Evolutionary conservation across 2,888 invertebrate species (phyloP), one percentile per base, ranked within the genome.

Genomic region (Hylaea fasciaria): DNA sequence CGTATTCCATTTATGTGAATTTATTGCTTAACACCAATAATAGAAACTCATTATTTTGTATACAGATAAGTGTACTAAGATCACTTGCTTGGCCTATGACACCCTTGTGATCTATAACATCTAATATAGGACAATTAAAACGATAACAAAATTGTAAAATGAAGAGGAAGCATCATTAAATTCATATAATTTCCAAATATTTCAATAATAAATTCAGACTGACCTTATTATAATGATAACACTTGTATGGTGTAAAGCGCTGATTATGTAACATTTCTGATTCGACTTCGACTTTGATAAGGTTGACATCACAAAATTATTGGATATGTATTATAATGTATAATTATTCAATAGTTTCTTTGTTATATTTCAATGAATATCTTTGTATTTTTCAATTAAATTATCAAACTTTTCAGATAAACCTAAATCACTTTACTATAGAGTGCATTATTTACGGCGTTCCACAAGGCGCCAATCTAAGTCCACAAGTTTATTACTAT

Each of bases 41-140:
- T 45, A 59, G 58, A 2, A 35, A 62, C 58, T 58, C 57, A 57
- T 56, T 59, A 57, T 66, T 65, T 48, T 60, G 58, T 65, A 63
- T 64, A 65, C 65, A 63, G 45, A 47, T 52, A n/a, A n/a, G n/a
- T n/a, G n/a, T n/a, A 51, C 32, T 14, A 41, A 47, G 63, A 60
- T 63, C 53, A 45, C 48, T 58, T 47, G 60, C 29, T 49, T 62
- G 51, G 57, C 55, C 46, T 49, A 28, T 57, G 57, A 53, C 46
- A 39, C 11, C 22, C 41, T 35, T 58, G 17, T 55, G 62, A 58
- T 55, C 28, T 58, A 62, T 62, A 59, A 63, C 69, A 66, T 64
- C 62, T 66, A 66, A 69, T 65, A 57, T 69, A 64, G 68, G 65
- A 52, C 68, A 69, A 61, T 66, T 62, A 69, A 62, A 54, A 51